A percentile compares a stretch with the other conserved stretches of the same genome.
Conservation (phyloP, 2,797 vertebrate genomes). For the Cottoperca gobio region DNA sequence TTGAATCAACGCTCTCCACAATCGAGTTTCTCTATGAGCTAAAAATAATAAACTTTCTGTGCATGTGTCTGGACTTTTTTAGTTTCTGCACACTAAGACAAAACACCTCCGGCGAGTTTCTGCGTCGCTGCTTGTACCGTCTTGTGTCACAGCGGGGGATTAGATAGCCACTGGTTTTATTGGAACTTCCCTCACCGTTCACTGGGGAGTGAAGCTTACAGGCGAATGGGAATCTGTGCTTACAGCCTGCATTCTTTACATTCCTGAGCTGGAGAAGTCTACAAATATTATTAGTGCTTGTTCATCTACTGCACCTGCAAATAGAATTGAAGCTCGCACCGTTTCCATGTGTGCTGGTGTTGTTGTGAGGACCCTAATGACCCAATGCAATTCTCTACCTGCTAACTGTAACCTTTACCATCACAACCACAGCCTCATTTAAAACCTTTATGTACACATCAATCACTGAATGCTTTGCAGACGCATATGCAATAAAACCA, state of each 20-base stretch:
- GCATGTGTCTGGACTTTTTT: background rate
- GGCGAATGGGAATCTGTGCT: slow-evolving; percentile 62
- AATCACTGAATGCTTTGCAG: no score
- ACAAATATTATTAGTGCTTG: slow-evolving; percentile 79
- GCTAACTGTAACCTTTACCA: background rate
- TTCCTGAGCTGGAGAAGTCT: slow-evolving; percentile 59
- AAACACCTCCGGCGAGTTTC: background rate
- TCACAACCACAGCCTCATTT: background rate
- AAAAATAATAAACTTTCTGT: background rate
- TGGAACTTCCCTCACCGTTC: slow-evolving; percentile 30
- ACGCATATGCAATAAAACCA: no score
- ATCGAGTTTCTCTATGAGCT: no score
- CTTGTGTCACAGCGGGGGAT: slow-evolving; percentile 22
- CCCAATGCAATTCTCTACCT: background rate
- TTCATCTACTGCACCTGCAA: slow-evolving; percentile 68
- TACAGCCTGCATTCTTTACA: slow-evolving; percentile 61
- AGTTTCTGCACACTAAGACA: slow-evolving; percentile 18
- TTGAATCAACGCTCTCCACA: no score
- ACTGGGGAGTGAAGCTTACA: slow-evolving; percentile 26
- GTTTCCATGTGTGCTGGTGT: no score
- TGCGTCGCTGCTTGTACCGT: slow-evolving; percentile 17
- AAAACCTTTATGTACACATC: no score
- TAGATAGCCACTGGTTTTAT: slow-evolving; percentile 40
- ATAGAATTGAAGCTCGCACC: background rate
- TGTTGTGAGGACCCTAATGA: background rate